Percentiles rank a stretch among this genome's conserved stretches.
Evolutionary conservation across 2,888 invertebrate species (phyloP).

Genomic region (Clitarchus hookeri): DNA sequence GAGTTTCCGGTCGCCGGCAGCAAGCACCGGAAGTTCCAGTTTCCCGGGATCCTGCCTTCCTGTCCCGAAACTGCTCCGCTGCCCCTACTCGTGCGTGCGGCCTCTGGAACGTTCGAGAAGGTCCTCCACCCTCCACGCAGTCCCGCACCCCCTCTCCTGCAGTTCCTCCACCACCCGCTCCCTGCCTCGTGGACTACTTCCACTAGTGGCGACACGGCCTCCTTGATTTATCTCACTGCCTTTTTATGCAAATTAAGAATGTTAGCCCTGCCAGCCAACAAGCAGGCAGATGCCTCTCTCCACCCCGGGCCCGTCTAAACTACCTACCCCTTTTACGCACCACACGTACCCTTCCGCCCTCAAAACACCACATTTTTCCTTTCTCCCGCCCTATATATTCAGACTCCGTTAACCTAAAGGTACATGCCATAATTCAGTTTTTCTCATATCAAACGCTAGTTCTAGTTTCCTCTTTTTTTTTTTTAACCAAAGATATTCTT

Average conservation of each 20-base stretch:
- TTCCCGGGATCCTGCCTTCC: too few species aligned
- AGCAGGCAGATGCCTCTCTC: neutral
- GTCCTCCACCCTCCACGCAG: neutral
- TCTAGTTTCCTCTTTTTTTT: neutral
- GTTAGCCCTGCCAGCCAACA: neutral
- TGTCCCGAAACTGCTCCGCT: too few species aligned
- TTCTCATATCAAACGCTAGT: neutral
- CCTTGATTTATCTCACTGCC: constrained; percentile 14
- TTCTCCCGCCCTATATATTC: neutral
- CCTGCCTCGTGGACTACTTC: too few species aligned
- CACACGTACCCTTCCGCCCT: neutral
- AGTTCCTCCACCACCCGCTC: neutral
- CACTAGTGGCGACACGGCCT: neutral
- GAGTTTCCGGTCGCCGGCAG: too few species aligned
- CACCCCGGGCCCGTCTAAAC: neutral
- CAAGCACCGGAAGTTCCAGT: too few species aligned
- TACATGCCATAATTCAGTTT: neutral
- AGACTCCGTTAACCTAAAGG: constrained; percentile 7
- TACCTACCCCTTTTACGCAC: neutral
- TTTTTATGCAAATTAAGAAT: neutral
- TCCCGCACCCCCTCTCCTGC: neutral
- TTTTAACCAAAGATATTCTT: neutral
- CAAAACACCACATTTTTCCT: constrained; percentile 7
- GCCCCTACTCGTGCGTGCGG: too few species aligned
- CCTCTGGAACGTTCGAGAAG: too few species aligned